A percentile compares a stretch with the other conserved stretches of the same genome.
Conservation (phyloP, 2,113 vertebrate species). For the Atractosteus spatula region DNA sequence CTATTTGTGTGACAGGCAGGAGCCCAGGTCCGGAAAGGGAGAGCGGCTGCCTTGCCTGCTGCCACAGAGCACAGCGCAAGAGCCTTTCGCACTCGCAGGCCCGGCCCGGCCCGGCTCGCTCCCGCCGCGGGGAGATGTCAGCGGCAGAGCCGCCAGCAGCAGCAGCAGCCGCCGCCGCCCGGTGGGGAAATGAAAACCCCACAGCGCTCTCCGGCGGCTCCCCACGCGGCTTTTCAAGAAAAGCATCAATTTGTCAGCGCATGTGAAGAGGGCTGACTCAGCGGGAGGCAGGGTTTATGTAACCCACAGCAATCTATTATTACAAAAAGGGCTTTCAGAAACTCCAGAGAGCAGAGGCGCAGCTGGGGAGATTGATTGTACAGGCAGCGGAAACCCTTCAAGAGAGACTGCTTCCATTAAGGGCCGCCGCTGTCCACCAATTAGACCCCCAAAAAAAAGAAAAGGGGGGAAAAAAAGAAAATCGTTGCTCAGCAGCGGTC, state of each 20-base stretch:
- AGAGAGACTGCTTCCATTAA: constrained; percentile 76
- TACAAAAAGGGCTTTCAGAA: constrained; percentile 72
- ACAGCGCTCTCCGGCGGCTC: constrained; percentile 30
- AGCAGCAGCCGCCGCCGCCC: constrained; percentile 17
- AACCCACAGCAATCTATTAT: constrained; percentile 65
- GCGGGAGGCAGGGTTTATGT: constrained; percentile 53
- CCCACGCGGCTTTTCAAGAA: constrained; percentile 37
- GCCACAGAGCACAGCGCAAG: not conserved
- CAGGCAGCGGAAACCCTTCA: constrained; percentile 68
- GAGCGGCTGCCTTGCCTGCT: not conserved
- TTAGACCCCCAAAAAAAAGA: constrained; percentile 54
- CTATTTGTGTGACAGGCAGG: too few species aligned
- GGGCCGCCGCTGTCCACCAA: constrained; percentile 73
- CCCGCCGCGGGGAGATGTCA: constrained; percentile 1
- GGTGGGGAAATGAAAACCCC: not conserved
- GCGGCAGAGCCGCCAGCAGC: not conserved
- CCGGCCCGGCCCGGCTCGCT: not conserved
- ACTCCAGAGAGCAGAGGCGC: constrained; percentile 60
- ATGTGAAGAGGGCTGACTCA: constrained; percentile 55
- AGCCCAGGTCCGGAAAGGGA: too few species aligned
- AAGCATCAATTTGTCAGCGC: constrained; percentile 31
- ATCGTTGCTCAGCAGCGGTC: constrained; percentile 79
- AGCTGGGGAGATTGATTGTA: constrained; percentile 75
- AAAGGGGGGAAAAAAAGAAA: constrained; percentile 38
- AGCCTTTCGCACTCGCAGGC: not conserved